These are phyloP conservation scores for Sphaeramia orbicularis DNA, from an alignment of 2,797 vertebrate genomes.

Conservation along the genomic window DNA sequence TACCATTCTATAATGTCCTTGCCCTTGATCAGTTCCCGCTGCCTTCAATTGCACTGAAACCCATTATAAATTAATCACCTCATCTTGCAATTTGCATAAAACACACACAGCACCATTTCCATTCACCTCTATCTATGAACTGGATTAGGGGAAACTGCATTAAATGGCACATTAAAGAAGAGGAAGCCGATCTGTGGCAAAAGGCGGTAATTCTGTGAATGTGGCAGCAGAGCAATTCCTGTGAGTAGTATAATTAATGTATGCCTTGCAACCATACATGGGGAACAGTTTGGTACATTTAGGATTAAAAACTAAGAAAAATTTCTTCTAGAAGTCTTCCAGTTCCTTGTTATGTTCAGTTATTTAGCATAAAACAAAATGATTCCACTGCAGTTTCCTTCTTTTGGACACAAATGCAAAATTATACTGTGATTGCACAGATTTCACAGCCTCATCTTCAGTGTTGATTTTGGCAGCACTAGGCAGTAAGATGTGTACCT, in stretches of 20 bases:
- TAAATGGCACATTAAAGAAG: constrained; percentile 79
- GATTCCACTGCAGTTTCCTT: constrained; percentile 16
- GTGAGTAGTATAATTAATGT: constrained; percentile 80
- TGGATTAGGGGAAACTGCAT: constrained; percentile 81
- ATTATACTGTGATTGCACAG: constrained; percentile 17
- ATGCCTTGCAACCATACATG: constrained; percentile 75
- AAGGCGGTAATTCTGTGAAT: constrained; percentile 73
- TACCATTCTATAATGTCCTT: constrained; percentile 83
- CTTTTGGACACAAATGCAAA: constrained; percentile 40
- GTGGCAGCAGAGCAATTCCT: constrained; percentile 73
- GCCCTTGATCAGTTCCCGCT: constrained; percentile 85
- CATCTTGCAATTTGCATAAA: constrained; percentile 84
- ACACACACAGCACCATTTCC: constrained; percentile 79
- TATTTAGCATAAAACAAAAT: constrained; percentile 17
- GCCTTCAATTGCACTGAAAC: constrained; percentile 83
- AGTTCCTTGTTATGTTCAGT: constrained; percentile 14
- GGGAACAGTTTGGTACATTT: constrained; percentile 66
- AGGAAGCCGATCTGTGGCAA: constrained; percentile 63
- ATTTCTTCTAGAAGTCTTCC: constrained; percentile 36
- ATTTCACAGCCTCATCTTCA: constrained; percentile 38
- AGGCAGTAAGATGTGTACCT: constrained; percentile 50
- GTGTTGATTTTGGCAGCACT: constrained; percentile 63
- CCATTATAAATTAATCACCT: constrained; percentile 87
- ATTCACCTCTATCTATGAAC: constrained; percentile 79
- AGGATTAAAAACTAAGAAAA: constrained; percentile 53